phyloP scores from a whole-genome alignment of 2,113 vertebrate genomes.

The Bubo blakistoni region DNA sequence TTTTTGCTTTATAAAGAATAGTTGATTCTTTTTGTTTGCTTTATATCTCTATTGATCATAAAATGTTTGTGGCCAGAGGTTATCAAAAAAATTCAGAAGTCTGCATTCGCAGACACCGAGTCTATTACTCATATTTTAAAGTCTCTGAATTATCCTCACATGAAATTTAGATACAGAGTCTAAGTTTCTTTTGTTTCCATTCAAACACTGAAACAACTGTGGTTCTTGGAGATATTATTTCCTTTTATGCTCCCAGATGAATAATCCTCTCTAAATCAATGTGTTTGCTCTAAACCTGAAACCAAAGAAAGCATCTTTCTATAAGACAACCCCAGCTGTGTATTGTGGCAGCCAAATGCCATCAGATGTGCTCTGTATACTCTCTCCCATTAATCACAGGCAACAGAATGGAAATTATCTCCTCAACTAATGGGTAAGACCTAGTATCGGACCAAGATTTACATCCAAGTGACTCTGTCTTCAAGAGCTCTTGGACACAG shows the following conservation, averaged over 20 bases:
- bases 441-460: background rate
- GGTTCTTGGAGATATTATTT: background rate
- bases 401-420: background rate
- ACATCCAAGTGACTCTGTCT: background rate
- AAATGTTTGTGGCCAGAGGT: background rate
- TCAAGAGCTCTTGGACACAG: background rate
- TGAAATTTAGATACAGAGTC: background rate
- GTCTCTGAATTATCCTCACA: background rate
- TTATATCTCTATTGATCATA: background rate
- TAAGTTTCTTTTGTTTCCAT: background rate
- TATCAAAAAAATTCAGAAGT: background rate
- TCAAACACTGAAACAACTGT: background rate
- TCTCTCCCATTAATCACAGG: background rate
- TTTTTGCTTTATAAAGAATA: background rate
- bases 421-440: background rate
- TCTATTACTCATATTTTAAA: background rate
- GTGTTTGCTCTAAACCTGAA: slow-evolving; percentile 5
- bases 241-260: background rate
- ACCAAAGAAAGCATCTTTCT: background rate
- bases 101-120: background rate
- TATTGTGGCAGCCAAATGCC: background rate
- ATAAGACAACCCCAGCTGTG: background rate
- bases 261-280: background rate
- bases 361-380: background rate
- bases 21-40: background rate